Evolutionary conservation across 2,797 vertebrate genomes (phyloP).

Genomic region (Glyptemys insculpta): DNA sequence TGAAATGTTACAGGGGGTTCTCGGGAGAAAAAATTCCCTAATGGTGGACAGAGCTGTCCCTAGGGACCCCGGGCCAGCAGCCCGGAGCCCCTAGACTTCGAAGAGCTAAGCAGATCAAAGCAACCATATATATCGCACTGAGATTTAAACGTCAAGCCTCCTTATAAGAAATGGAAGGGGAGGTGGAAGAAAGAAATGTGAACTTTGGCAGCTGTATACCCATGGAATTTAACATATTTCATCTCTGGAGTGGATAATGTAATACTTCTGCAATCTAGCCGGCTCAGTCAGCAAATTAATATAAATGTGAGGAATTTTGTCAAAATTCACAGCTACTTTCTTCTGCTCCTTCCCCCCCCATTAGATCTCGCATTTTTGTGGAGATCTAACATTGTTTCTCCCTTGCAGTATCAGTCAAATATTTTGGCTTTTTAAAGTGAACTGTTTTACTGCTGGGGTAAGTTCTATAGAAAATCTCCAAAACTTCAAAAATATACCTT

Average conservation of each 20-base stretch:
- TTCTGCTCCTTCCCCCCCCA: not conserved
- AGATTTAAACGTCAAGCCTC: too few relatives aligned
- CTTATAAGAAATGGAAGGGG: too few relatives aligned
- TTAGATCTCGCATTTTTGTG: not conserved
- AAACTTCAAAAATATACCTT: not conserved
- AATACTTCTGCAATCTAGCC: not conserved
- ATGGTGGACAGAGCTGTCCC: too few relatives aligned
- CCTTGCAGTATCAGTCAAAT: not conserved
- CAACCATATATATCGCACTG: too few relatives aligned
- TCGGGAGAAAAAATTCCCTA: too few relatives aligned
- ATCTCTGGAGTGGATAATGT: not conserved
- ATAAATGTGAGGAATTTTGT: not conserved
- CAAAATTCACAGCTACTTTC: not conserved
- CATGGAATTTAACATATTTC: not conserved
- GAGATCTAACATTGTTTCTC: not conserved
- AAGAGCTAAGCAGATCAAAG: too few relatives aligned
- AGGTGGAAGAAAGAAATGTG: not conserved
- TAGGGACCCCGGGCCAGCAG: too few relatives aligned
- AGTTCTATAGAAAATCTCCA: not conserved
- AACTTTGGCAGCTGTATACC: not conserved
- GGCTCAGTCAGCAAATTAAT: not conserved
- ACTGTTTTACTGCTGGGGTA: not conserved
- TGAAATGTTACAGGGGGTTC: too few relatives aligned
- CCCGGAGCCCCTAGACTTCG: too few relatives aligned
- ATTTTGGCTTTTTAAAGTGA: not conserved